phyloP scores from a whole-genome alignment of 1,140 invertebrate genomes.

The Kradibia gibbosae region DNA sequence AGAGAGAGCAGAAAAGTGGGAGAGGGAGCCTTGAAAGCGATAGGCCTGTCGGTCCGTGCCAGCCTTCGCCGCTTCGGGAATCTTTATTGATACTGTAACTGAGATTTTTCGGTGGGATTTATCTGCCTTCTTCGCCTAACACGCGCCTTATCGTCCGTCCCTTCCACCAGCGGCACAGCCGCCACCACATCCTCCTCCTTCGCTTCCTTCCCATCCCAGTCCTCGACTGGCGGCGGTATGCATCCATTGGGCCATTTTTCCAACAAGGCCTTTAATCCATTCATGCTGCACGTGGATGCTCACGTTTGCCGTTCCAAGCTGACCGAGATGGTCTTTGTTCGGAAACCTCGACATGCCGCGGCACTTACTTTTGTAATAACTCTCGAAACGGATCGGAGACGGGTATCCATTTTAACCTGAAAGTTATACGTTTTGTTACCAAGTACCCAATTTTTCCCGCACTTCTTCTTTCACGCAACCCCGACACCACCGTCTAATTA shows the following conservation, averaged over 20 bases:
- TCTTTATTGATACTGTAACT: constrained; percentile 63
- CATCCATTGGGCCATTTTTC: constrained; percentile 38
- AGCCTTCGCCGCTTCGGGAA: constrained; percentile 52
- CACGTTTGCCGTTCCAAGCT: constrained; percentile 9
- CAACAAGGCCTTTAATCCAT: constrained; percentile 39
- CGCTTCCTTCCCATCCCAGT: constrained; percentile 12
- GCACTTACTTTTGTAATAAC: constrained; percentile 33
- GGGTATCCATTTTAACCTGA: not conserved
- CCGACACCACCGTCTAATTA: not conserved
- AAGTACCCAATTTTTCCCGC: not conserved
- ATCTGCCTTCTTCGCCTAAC: constrained; percentile 49
- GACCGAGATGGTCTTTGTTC: constrained; percentile 14
- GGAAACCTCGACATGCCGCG: not conserved
- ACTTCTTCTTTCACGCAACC: too few species aligned
- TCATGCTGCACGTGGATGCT: not conserved
- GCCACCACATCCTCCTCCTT: not conserved
- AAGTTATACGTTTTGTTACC: not conserved
- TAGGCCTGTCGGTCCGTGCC: constrained; percentile 58
- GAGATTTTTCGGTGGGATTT: constrained; percentile 56
- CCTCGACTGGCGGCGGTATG: not conserved
- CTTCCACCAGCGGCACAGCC: not conserved
- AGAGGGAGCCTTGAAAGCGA: constrained; percentile 51
- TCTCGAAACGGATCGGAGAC: not conserved
- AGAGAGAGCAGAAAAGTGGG: not conserved
- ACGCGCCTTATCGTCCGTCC: constrained; percentile 49